Conservation (phyloP, 1,140 invertebrate species). For the Eriosoma lanigerum region DNA sequence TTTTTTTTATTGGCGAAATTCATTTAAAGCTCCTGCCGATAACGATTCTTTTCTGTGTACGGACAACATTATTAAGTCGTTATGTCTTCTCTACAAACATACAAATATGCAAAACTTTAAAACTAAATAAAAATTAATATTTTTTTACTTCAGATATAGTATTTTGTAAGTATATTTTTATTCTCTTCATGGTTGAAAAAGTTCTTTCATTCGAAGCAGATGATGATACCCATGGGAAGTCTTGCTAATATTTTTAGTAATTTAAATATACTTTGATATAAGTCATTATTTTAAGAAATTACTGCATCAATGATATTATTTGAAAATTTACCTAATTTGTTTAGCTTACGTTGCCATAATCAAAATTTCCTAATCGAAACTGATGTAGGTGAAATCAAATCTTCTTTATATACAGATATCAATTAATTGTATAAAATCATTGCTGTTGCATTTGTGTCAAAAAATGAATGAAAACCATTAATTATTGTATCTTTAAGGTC, state of each 20-base stretch:
- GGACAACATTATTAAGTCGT: background rate
- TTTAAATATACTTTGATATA: background rate
- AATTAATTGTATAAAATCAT: no score
- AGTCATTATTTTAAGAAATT: background rate
- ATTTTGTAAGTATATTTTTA: no score
- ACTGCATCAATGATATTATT: background rate
- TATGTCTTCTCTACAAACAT: background rate
- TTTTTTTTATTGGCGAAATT: background rate
- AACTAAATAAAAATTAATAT: background rate
- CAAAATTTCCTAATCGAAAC: no score
- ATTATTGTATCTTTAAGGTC: background rate
- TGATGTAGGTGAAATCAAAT: no score
- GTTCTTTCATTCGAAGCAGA: no score
- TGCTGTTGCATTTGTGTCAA: no score
- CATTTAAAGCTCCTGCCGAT: background rate
- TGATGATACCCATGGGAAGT: no score
- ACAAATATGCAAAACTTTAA: background rate
- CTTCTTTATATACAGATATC: no score
- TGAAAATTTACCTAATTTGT: background rate
- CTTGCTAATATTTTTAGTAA: background rate
- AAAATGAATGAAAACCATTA: background rate
- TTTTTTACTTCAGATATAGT: background rate
- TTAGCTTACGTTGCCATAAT: background rate
- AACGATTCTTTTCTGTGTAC: background rate
- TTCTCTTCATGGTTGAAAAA: background rate